Conservation (phyloP, 2,113 vertebrate genomes). For the Gavialis gangeticus region DNA sequence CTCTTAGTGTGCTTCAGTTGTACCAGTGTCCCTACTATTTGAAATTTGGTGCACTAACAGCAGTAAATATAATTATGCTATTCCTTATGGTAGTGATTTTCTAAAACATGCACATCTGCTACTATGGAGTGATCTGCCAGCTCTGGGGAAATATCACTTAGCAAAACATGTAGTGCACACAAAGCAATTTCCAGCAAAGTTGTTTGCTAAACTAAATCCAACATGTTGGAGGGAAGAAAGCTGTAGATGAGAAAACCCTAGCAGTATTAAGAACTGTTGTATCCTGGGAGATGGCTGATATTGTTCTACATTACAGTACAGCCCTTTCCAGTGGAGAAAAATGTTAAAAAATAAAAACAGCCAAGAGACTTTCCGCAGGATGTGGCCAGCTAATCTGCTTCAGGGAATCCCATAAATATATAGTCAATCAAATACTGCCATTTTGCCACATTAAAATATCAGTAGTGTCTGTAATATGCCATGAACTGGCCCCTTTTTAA, state of each 20-base stretch:
- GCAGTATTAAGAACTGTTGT: not conserved
- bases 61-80: conserved; percentile 78
- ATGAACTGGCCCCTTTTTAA: not conserved
- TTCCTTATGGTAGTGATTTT: conserved; percentile 76
- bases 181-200: conserved; percentile 70
- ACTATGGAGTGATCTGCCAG: conserved; percentile 61
- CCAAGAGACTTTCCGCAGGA: not conserved
- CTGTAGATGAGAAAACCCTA: conserved; percentile 31
- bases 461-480: not conserved
- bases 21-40: conserved; percentile 29
- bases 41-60: conserved; percentile 48
- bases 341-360: not conserved
- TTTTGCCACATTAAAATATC: not conserved
- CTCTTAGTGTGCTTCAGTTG: conserved; percentile 47
- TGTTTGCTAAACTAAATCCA: conserved; percentile 66
- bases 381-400: not conserved
- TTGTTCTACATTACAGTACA: not conserved
- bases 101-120: conserved; percentile 75
- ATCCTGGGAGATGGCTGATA: not conserved
- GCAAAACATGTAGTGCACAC: conserved; percentile 66
- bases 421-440: fast-evolving
- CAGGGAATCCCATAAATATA: not conserved
- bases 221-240: conserved; percentile 10
- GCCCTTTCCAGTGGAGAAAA: not conserved
- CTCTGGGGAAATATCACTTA: conserved; percentile 75